Conservation (phyloP, 2,113 vertebrate genomes). For the Microtus pennsylvanicus region DNA sequence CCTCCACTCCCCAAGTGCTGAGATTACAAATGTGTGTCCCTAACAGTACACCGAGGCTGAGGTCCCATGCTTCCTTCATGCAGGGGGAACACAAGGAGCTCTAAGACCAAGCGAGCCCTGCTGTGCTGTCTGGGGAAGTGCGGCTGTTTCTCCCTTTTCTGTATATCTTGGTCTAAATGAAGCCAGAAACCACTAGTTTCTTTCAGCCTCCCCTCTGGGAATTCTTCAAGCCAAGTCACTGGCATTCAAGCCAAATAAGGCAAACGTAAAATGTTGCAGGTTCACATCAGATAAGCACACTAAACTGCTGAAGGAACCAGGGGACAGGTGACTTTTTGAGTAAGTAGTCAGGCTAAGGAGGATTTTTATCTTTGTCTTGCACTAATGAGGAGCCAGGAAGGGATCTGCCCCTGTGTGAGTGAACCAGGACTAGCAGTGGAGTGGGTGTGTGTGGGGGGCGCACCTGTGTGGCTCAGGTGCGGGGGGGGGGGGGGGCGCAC, state of each 20-base stretch:
- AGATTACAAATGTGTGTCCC: not conserved
- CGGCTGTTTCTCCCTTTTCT: not conserved
- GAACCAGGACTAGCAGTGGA: too few relatives aligned
- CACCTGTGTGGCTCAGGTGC: too few relatives aligned
- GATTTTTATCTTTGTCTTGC: not conserved
- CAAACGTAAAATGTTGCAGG: too few relatives aligned
- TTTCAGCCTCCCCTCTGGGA: not conserved
- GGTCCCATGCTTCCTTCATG: not conserved
- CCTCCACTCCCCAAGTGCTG: not conserved
- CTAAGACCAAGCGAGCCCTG: not conserved
- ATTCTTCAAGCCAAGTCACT: not conserved
- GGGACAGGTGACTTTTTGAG: not conserved
- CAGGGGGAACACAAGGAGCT: not conserved
- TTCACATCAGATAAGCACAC: not conserved
- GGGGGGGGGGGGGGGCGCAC: too few relatives aligned
- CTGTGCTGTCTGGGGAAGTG: not conserved
- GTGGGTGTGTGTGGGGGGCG: not conserved
- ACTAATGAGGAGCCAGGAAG: not conserved
- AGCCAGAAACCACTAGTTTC: not conserved
- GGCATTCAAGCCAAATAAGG: not conserved
- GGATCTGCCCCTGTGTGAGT: accelerated
- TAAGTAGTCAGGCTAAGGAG: not conserved
- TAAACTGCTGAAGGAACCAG: not conserved
- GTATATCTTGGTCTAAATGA: not conserved
- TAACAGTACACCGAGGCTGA: not conserved